Conservation (phyloP, 2,888 invertebrate genomes). For the Pteria penguin region DNA sequence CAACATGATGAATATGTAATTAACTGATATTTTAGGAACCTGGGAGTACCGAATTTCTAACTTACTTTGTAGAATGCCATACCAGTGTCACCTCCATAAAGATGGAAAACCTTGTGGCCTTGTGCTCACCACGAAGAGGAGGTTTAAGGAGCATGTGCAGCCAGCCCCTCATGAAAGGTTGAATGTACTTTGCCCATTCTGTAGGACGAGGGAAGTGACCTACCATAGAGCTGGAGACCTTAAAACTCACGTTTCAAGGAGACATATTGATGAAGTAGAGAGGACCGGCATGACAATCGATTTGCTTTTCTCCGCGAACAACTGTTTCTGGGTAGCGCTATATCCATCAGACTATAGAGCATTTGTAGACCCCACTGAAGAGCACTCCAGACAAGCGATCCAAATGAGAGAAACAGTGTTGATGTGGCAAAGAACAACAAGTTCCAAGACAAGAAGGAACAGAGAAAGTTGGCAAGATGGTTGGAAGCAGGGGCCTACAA, state of each 20-base stretch:
- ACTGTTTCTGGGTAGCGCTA: background rate
- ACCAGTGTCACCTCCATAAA: background rate
- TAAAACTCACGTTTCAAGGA: background rate
- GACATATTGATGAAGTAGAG: background rate
- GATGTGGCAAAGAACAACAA: background rate
- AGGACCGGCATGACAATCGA: background rate
- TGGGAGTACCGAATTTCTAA: no score
- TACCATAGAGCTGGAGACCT: background rate
- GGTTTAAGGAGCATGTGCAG: background rate
- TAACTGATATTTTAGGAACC: no score
- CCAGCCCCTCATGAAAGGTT: background rate
- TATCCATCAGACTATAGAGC: background rate
- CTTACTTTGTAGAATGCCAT: conserved; percentile 10
- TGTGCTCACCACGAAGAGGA: background rate
- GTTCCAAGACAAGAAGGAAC: background rate
- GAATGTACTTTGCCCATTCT: background rate
- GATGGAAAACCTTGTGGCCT: background rate
- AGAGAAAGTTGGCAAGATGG: no score
- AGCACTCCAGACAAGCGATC: background rate
- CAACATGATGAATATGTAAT: no score
- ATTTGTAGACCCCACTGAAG: background rate
- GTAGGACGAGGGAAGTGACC: background rate
- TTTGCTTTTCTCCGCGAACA: background rate
- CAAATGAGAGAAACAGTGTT: background rate
- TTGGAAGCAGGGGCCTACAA: no score